phyloP scores from a whole-genome alignment of 2,797 vertebrate species.

The Adrianichthys oophorus region DNA sequence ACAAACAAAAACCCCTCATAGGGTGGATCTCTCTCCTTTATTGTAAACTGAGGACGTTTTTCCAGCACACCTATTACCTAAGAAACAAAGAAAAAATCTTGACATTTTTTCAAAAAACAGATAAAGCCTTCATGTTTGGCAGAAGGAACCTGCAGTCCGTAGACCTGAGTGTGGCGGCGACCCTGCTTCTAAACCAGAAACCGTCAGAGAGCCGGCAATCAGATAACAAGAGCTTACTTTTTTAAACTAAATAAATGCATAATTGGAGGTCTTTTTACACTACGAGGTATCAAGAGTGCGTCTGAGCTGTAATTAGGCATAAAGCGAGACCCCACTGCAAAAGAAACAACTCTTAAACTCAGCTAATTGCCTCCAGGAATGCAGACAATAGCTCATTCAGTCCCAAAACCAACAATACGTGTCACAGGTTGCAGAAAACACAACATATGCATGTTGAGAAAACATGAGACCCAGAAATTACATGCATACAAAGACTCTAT shows the following conservation, averaged over 20 bases:
- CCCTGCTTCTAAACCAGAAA: conserved; percentile 4
- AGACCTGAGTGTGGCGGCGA: conserved; percentile 18
- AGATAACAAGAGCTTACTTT: conserved; percentile 19
- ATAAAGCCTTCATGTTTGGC: conserved; percentile 20
- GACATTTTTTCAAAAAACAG: conserved; percentile 15
- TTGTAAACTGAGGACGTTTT: conserved; percentile 50
- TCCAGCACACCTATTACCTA: conserved; percentile 17
- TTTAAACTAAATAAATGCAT: conserved; percentile 3
- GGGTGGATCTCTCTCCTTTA: conserved; percentile 29
- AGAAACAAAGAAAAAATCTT: conserved; percentile 14
- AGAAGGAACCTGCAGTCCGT: conserved; percentile 29
- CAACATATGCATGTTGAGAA: conserved; percentile 38
- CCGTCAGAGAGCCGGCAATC: conserved; percentile 22
- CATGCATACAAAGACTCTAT: not conserved
- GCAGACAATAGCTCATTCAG: conserved; percentile 49
- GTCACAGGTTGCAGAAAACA: conserved; percentile 42
- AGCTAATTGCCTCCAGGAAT: conserved; percentile 57
- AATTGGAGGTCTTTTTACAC: conserved; percentile 22
- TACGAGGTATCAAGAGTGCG: conserved; percentile 18
- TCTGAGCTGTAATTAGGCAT: conserved; percentile 48
- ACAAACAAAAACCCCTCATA: conserved; percentile 43
- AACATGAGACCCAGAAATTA: conserved; percentile 20
- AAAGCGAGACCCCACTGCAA: conserved; percentile 37
- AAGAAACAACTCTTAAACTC: conserved; percentile 43
- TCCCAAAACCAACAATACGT: conserved; percentile 34